A percentile compares a stretch with the other conserved stretches of the same genome.
Evolutionary conservation across 2,888 invertebrate genomes (phyloP).

Genomic region (Ennomos quercinarius): DNA sequence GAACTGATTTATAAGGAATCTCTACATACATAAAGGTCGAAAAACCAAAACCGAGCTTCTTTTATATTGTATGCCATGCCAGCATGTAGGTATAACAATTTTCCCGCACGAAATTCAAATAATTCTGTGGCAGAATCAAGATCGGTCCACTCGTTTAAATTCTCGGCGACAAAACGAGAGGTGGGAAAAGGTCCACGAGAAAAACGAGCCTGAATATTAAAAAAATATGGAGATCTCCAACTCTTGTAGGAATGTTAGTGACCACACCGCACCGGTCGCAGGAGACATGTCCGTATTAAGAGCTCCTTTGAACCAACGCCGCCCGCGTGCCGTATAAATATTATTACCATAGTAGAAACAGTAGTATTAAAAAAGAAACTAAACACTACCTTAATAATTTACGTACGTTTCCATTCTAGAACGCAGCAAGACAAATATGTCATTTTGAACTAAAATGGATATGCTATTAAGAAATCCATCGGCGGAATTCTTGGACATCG

Average conservation of each 20-base stretch:
- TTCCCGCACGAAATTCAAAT: constrained; percentile 58
- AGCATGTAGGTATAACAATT: constrained; percentile 53
- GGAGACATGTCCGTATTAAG: constrained; percentile 74
- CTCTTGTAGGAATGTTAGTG: constrained; percentile 77
- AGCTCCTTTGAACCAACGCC: constrained; percentile 64
- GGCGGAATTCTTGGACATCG: constrained; percentile 47
- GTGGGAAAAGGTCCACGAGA: constrained; percentile 73
- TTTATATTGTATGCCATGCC: constrained; percentile 49
- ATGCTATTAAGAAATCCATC: constrained; percentile 52
- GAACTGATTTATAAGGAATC: constrained; percentile 33
- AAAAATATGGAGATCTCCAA: constrained; percentile 77
- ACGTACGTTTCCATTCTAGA: constrained; percentile 25
- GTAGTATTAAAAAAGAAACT: constrained; percentile 56
- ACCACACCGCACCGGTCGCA: constrained; percentile 64
- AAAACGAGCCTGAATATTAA: constrained; percentile 68
- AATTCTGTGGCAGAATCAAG: constrained; percentile 58
- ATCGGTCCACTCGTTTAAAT: constrained; percentile 76
- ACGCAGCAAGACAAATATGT: constrained; percentile 47
- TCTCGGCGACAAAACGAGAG: constrained; percentile 63
- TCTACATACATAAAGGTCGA: too few relatives aligned
- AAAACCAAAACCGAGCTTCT: constrained; percentile 39
- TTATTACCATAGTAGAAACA: constrained; percentile 51
- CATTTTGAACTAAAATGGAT: constrained; percentile 46
- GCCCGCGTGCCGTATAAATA: constrained; percentile 60
- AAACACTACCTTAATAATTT: constrained; percentile 43